Evolutionary conservation across 1,140 invertebrate genomes (phyloP), one percentile per base, ranked within the genome.

Genomic region (Episyrphus balteatus): DNA sequence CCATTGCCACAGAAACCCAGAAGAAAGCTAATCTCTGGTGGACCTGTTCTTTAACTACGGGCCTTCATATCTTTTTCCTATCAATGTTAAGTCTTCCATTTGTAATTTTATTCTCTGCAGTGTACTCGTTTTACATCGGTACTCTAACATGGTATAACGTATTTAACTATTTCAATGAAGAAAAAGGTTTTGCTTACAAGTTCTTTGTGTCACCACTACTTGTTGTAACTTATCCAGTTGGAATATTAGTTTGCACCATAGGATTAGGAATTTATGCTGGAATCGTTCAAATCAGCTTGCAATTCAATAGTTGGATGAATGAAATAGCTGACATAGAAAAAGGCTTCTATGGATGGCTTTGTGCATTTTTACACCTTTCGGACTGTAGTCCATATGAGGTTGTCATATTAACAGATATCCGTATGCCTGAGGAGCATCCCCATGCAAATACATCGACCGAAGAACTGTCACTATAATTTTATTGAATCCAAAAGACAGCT

Each of bases 291-390:
- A 58, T 86, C 12, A 84, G 83, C 2, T 79, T 82, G 65, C 78
- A 75, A 56, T 80, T 76, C 45, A 73, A 73, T 31, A 76, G 75
- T 42, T 86, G 83, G 83, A 73, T 73, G 55, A 77, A 77, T 51
- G 81, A 84, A 69, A 75, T 85, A 9, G 75, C 74, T 47, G 84
- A 86, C 67, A 79, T 81, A 57, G 84, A 86, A 51, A 86, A 86
- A 68, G 83, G 84, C 1, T 86, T 86, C 66, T 86, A 83, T 58
- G 83, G 83, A 21, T 86, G 83, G 83, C 66, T 86, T 31, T 86
- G 84, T 66, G 76, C 76, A 37, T 69, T 75, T 37, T 54, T 85
- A 18, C 74, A 76, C 50, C 67, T 86, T 50, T 77, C 82, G 44
- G 81, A 85, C 56, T 87, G 83, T 58, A 66, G 59, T 34, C 61